Evolutionary conservation across 2,888 invertebrate species (phyloP).

Genomic region (Cantharis flavilabris): DNA sequence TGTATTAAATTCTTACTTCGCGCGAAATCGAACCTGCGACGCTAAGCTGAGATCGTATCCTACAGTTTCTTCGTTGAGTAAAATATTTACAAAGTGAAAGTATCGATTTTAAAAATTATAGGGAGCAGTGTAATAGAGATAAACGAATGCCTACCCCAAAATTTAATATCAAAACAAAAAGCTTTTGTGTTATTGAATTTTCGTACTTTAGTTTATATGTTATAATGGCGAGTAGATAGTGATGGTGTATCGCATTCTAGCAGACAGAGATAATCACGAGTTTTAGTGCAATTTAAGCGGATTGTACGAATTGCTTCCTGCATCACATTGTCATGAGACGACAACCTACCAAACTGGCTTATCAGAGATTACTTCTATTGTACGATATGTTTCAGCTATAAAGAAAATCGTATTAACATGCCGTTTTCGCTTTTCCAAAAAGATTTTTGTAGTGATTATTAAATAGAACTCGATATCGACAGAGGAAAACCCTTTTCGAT

Average conservation of each 20-base stretch:
- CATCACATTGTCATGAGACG: slow-evolving; percentile 22
- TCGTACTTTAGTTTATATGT: slow-evolving; percentile 12
- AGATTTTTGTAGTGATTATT: background rate
- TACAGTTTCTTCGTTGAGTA: background rate
- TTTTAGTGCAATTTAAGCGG: slow-evolving; percentile 27
- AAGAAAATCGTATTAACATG: background rate
- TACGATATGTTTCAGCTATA: slow-evolving; percentile 5
- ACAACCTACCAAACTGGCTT: slow-evolving; percentile 29
- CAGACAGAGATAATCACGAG: slow-evolving; percentile 22
- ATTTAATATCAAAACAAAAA: slow-evolving; percentile 18
- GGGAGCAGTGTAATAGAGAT: background rate
- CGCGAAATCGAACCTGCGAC: too few species aligned
- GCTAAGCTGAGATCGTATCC: too few species aligned
- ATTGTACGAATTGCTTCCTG: slow-evolving; percentile 23
- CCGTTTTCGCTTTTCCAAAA: background rate
- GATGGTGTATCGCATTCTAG: slow-evolving; percentile 17
- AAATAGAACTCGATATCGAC: background rate
- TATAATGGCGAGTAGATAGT: slow-evolving; percentile 14
- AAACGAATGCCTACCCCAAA: background rate
- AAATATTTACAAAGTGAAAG: background rate
- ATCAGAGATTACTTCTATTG: slow-evolving; percentile 20
- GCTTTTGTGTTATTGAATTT: slow-evolving; percentile 24
- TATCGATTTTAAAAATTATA: background rate
- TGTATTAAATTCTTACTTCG: too few species aligned
- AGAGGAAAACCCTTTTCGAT: background rate